Conservation (phyloP, 1,140 invertebrate genomes). For the Lasioglossum baleicum region DNA sequence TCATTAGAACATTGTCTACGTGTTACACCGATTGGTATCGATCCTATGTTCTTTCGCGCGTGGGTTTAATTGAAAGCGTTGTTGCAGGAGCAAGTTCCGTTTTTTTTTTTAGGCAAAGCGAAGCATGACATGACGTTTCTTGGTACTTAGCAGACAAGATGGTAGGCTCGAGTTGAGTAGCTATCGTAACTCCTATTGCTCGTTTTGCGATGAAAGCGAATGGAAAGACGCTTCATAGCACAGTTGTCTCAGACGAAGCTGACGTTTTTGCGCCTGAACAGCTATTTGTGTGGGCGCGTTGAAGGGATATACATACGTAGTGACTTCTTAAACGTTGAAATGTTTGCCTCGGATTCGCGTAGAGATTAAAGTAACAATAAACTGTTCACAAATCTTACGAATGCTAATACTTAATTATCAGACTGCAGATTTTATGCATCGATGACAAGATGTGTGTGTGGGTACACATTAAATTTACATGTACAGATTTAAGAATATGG, state of each 20-base stretch:
- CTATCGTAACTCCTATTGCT: background rate
- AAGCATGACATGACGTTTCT: background rate
- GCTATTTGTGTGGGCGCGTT: background rate
- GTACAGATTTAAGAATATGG: no score
- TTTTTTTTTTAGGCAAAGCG: background rate
- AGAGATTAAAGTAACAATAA: background rate
- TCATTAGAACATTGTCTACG: background rate
- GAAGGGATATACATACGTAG: background rate
- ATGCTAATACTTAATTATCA: no score
- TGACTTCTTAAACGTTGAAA: background rate
- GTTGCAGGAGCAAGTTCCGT: no score
- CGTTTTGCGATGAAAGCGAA: background rate
- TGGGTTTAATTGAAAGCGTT: slow-evolving; percentile 16
- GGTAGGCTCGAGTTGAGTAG: slow-evolving; percentile 3
- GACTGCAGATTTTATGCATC: no score
- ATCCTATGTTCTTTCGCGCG: background rate
- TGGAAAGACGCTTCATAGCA: background rate
- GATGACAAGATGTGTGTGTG: no score
- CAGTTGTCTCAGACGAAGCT: background rate
- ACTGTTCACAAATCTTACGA: no score
- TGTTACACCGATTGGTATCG: background rate
- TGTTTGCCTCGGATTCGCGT: background rate
- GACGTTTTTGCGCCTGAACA: background rate
- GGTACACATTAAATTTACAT: no score
- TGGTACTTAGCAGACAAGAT: background rate